phyloP scores from a whole-genome alignment of 2,888 invertebrate genomes.

The Cordilura impudica region DNA sequence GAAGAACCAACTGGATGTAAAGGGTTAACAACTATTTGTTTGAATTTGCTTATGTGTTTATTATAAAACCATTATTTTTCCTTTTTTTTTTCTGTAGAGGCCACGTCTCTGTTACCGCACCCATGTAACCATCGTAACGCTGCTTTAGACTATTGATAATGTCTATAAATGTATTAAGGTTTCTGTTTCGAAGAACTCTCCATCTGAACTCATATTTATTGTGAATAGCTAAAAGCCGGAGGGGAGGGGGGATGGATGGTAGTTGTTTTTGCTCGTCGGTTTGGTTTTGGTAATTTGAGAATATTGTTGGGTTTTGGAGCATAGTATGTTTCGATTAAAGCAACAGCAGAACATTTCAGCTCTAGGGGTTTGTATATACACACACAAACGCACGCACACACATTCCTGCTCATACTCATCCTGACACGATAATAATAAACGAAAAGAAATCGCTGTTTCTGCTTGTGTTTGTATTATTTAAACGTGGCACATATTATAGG shows the following conservation, averaged over 20 bases:
- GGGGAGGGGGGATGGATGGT: neutral
- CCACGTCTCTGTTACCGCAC: slow-evolving; percentile 57
- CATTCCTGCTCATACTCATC: neutral
- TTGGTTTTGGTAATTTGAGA: slow-evolving; percentile 22
- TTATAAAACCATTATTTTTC: too few species aligned
- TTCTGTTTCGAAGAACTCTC: neutral
- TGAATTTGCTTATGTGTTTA: too few species aligned
- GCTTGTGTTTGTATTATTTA: slow-evolving; percentile 4
- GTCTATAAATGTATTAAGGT: neutral
- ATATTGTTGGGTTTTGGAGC: slow-evolving; percentile 2
- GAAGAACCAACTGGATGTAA: too few species aligned
- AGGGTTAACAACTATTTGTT: too few species aligned
- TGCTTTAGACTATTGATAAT: slow-evolving; percentile 22
- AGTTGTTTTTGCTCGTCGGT: neutral
- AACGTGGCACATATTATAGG: slow-evolving; percentile 51
- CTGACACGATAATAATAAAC: neutral
- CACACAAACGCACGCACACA: neutral
- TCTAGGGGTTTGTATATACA: neutral
- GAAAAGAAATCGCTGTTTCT: neutral
- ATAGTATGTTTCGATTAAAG: neutral
- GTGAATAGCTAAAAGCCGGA: slow-evolving; percentile 5
- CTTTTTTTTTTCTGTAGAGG: too few species aligned
- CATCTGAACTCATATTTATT: neutral
- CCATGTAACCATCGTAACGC: slow-evolving; percentile 53
- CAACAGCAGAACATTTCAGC: neutral